These are phyloP conservation scores for Mirounga angustirostris DNA, from an alignment of 2,113 vertebrate genomes.

Conservation along the genomic window DNA sequence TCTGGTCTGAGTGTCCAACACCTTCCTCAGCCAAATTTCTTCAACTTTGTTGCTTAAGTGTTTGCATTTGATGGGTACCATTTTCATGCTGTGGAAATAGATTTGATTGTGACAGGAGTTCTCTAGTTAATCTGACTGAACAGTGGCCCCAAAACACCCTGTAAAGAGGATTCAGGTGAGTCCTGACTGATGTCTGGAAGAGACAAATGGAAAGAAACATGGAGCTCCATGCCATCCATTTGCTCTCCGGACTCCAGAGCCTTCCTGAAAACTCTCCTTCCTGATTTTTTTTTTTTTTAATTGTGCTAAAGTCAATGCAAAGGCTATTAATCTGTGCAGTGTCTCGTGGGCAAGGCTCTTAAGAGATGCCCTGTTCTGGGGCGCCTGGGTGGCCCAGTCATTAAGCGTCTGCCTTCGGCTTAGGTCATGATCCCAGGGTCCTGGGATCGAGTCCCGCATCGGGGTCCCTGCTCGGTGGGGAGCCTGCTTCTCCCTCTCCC, in stretches of 20 bases:
- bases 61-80: not conserved
- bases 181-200: not conserved
- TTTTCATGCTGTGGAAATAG: not conserved
- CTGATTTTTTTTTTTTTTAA: not conserved
- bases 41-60: not conserved
- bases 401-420: too few relatives aligned
- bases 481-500: too few relatives aligned
- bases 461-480: too few relatives aligned
- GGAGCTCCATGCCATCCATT: not conserved
- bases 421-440: too few relatives aligned
- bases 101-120: not conserved
- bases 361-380: constrained; percentile 24
- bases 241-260: not conserved
- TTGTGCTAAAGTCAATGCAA: not conserved
- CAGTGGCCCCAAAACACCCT: not conserved
- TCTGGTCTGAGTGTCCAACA: not conserved
- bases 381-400: too few relatives aligned
- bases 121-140: not conserved
- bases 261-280: constrained; percentile 45
- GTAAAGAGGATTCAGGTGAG: not conserved
- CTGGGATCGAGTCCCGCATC: too few relatives aligned
- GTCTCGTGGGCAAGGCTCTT: constrained; percentile 19
- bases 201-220: not conserved
- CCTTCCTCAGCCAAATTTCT: not conserved
- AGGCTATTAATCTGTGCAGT: not conserved